Percentiles rank a stretch among this genome's conserved stretches.
phyloP scores from a whole-genome alignment of 1,140 invertebrate genomes.

The Polyergus mexicanus region DNA sequence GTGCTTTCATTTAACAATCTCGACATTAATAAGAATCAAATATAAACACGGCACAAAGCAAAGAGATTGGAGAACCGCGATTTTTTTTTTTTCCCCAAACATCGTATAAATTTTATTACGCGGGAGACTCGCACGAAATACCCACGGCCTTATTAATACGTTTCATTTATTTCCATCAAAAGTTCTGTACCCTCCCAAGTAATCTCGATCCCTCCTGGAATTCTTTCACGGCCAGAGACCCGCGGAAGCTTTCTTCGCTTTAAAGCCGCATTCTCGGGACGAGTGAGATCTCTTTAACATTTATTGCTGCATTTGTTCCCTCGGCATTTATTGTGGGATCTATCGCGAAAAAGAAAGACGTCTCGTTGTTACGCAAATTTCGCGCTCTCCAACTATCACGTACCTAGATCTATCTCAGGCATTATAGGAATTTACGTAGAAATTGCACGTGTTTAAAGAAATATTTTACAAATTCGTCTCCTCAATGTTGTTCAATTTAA shows the following conservation, averaged over 20 bases:
- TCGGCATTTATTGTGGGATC: slow-evolving; percentile 59
- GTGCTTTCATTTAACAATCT: background rate
- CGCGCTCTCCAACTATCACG: slow-evolving; percentile 28
- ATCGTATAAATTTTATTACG: slow-evolving; percentile 70
- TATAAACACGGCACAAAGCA: slow-evolving; percentile 12
- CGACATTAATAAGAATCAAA: slow-evolving; percentile 65
- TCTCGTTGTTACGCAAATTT: slow-evolving; percentile 58
- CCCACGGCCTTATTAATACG: slow-evolving; percentile 60
- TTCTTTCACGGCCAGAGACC: slow-evolving; percentile 48
- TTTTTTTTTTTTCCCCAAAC: slow-evolving; percentile 24
- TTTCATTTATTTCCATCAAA: slow-evolving; percentile 66
- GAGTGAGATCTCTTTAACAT: slow-evolving; percentile 65
- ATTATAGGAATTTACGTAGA: slow-evolving; percentile 5
- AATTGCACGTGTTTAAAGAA: slow-evolving; percentile 5
- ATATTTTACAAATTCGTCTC: background rate
- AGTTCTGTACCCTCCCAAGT: slow-evolving; percentile 34
- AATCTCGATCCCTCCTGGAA: slow-evolving; percentile 44
- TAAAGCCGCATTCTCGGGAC: slow-evolving; percentile 57
- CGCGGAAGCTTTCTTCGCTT: slow-evolving; percentile 37
- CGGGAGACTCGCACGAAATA: slow-evolving; percentile 43
- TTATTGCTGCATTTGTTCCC: slow-evolving; percentile 66
- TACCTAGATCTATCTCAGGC: background rate
- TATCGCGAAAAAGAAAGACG: slow-evolving; percentile 36
- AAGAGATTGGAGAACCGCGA: slow-evolving; percentile 10
- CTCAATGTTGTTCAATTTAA: background rate